Base-by-base conservation (phyloP, 2,888 invertebrate species). In the Drosophila neonasuta region DNA sequence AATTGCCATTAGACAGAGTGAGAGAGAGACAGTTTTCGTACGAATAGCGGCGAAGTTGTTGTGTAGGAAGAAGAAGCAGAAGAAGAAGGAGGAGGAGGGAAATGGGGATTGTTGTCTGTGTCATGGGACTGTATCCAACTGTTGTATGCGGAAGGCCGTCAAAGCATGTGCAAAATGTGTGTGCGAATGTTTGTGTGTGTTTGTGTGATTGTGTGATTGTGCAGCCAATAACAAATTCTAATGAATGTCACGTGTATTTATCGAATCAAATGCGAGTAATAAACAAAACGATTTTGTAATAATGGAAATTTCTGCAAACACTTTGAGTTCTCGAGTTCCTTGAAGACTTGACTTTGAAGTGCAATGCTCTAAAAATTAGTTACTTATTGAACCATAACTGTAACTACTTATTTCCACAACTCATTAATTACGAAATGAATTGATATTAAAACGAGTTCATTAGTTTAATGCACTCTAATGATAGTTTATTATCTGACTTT, bases 111-210 rank as follows among this genome's bases (percentile, higher is more conserved):
- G 54, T 32, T 42, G 44, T 44, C 42, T 45, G 36, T 61, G 66
- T 71, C 73, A 74, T 70, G 73, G 41, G 61, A 51, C 45, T 49
- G 58, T 32, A 50, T 52, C 64, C 64, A 59, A 44, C 59, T 54
- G 24, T 24, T 24, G 6, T 24, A 55, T 17, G 52, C 20, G 54
- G 48, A 71, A 71, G 68, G 73, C 50, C 60, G 42, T 48, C 51
- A 39, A 32, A 56, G 11, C 58, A 51, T 59, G 71, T 71, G 59
- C 71, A 50, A 51, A 59, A 46, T 57, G 46, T 11, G 8, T 11
- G 9, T 48, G 30, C 4, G 20, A 20, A 20, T 42, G 17, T 29
- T n/a, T 17, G 6, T 51, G 24, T 34, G 11, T 17, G 17, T 17
- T 17, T 54, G 17, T 45, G 44, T 36, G 32, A 13, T 17, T 54